Percentiles rank a stretch among this genome's conserved stretches.
Evolutionary conservation across 2,888 invertebrate species (phyloP).

Genomic region (Dasysyrphus albostriatus): DNA sequence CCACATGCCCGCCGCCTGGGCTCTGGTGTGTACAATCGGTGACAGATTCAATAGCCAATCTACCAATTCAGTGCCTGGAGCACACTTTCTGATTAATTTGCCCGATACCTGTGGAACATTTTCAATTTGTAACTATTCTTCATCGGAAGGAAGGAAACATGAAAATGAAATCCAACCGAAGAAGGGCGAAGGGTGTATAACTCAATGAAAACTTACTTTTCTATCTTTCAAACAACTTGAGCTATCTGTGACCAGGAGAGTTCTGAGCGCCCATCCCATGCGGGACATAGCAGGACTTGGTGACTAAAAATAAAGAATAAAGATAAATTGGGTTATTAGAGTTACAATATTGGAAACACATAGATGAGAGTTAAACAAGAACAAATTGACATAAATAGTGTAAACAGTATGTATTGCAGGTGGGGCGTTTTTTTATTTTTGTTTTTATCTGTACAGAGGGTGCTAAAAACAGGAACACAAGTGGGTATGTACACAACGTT

Average conservation of each 20-base stretch:
- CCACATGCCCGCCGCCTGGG: slow-evolving; percentile 92
- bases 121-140: slow-evolving; percentile 45
- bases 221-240: slow-evolving; percentile 87
- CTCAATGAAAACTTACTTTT: slow-evolving; percentile 84
- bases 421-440: not conserved
- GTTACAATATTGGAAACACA: not conserved
- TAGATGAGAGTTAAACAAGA: not conserved
- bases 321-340: slow-evolving; percentile 25
- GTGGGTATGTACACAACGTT: not conserved
- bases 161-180: slow-evolving; percentile 2
- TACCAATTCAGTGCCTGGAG: slow-evolving; percentile 92
- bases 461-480: not conserved
- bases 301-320: slow-evolving; percentile 81
- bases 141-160: not conserved
- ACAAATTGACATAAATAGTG: slow-evolving; percentile 3
- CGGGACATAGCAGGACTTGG: slow-evolving; percentile 88
- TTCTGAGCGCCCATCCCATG: slow-evolving; percentile 89
- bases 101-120: slow-evolving; percentile 84
- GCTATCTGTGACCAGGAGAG: slow-evolving; percentile 87
- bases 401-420: slow-evolving; percentile 49
- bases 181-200: not conserved
- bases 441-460: not conserved
- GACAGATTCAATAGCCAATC: slow-evolving; percentile 90
- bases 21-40: slow-evolving; percentile 87
- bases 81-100: slow-evolving; percentile 87